Evolutionary conservation across 2,888 invertebrate species (phyloP), one percentile per base, ranked within the genome.

Genomic region (Nemotelus nigrinus): DNA sequence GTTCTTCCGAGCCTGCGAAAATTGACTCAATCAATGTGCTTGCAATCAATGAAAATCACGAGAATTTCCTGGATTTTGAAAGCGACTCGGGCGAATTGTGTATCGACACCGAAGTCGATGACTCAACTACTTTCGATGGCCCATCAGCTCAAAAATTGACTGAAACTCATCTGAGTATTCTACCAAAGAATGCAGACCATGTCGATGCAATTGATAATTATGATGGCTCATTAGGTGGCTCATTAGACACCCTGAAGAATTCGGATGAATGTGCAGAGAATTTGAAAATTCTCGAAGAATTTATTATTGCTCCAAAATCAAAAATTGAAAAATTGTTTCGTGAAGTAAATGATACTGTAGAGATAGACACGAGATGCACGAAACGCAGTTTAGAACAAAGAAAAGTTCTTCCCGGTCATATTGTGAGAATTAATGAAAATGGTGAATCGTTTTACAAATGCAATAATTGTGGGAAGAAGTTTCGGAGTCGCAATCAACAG

Each of bases 391-490:
- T 3, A 3, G 75, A 75, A 60, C 68, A 64, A 60, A 72, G 10
- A 41, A 70, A 77, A 43, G 58, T 47, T 53, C 45, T 53, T 8
- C 70, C 77, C 1, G 48, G 60, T 7, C 82, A 83, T 64, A 82
- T 83, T 50, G 76, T 80, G n/a, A 80, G 78, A 60, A 78, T 79
- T 7, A 48, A 4, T 6, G 78, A 48, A 10, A 65, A 76, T 3
- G 77, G 78, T 43, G 80, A 88, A 84, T 71, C 90, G 89, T 80
- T 88, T 63, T 80, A 76, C 43, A 83, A 83, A 10, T 94, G 94
- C 82, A 91, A 89, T 6, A 86, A 92, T 43, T 94, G 94, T 82
- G 88, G 90, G 63, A 93, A 92, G 84, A 89, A 87, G 78, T 94
- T 94, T 82, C 89, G 89, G 78, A 92, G 93, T 68, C 90, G 91